Conservation (phyloP, 2,797 vertebrate species). For the Gymnoscopelus microlampas region DNA sequence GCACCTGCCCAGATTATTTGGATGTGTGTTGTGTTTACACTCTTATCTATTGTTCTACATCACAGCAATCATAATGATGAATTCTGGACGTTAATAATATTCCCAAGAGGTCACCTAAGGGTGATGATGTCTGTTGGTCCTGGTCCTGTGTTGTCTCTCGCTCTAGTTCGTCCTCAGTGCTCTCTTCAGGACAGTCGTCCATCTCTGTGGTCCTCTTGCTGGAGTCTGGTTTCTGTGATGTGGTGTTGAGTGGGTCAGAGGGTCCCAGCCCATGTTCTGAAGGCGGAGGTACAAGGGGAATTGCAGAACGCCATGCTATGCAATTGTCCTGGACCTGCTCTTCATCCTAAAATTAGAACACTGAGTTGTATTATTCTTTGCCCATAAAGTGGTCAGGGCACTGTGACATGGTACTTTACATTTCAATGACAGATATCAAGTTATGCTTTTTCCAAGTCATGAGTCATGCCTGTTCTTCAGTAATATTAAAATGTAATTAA, state of each 20-base stretch:
- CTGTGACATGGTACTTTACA: too few species aligned
- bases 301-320: conserved; percentile 1
- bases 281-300: neutral
- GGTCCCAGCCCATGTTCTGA: neutral
- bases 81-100: neutral
- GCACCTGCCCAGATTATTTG: too few species aligned
- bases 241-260: neutral
- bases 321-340: conserved; percentile 21
- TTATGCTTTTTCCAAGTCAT: too few species aligned
- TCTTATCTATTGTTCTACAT: too few species aligned
- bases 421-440: too few species aligned
- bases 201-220: neutral
- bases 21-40: too few species aligned
- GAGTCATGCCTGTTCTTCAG: too few species aligned
- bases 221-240: conserved; percentile 9
- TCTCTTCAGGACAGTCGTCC: conserved; percentile 5
- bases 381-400: too few species aligned
- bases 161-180: neutral
- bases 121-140: neutral
- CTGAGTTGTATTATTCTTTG: neutral
- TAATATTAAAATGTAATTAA: too few species aligned
- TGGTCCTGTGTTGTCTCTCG: neutral
- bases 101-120: conserved; percentile 1
- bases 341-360: conserved; percentile 16
- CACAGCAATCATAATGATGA: neutral